Percentiles rank a stretch among this genome's conserved stretches.
phyloP scores from a whole-genome alignment of 2,797 vertebrate species.

The Sebastolobus alascanus region DNA sequence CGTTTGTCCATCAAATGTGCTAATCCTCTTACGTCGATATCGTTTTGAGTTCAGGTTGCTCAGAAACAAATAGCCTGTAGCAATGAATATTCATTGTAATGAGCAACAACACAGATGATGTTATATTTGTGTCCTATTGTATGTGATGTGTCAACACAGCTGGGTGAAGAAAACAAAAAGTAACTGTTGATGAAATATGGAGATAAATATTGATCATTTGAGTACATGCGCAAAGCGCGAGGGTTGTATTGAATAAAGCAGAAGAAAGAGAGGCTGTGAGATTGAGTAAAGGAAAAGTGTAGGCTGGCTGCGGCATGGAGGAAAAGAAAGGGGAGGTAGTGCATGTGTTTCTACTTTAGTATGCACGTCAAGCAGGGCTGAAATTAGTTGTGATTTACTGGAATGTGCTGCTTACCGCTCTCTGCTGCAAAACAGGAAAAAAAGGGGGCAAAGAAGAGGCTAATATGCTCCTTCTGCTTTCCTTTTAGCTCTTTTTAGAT shows the following conservation, averaged over 20 bases:
- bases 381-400: slow-evolving; percentile 84
- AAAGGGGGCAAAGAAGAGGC: slow-evolving; percentile 45
- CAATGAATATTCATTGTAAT: slow-evolving; percentile 24
- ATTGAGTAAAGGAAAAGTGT: slow-evolving; percentile 68
- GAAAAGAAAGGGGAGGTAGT: slow-evolving; percentile 71
- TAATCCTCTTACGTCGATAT: slow-evolving; percentile 35
- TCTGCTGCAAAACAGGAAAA: slow-evolving; percentile 61
- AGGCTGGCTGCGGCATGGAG: slow-evolving; percentile 74
- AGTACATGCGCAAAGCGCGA: slow-evolving; percentile 36
- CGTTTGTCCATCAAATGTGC: slow-evolving; percentile 39
- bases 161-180: neutral
- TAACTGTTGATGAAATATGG: slow-evolving; percentile 37
- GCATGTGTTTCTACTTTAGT: slow-evolving; percentile 81
- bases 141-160: slow-evolving; percentile 29
- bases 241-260: slow-evolving; percentile 31
- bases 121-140: slow-evolving; percentile 5
- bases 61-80: slow-evolving; percentile 20
- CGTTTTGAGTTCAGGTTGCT: slow-evolving; percentile 8
- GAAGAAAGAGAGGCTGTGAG: slow-evolving; percentile 49
- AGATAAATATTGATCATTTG: slow-evolving; percentile 46
- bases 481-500: slow-evolving; percentile 10
- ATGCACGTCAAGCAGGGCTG: slow-evolving; percentile 77
- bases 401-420: slow-evolving; percentile 81
- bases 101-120: neutral
- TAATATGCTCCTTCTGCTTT: slow-evolving; percentile 55